Conservation (phyloP, 2,797 vertebrate genomes). For the Poliocrania exsul region DNA sequence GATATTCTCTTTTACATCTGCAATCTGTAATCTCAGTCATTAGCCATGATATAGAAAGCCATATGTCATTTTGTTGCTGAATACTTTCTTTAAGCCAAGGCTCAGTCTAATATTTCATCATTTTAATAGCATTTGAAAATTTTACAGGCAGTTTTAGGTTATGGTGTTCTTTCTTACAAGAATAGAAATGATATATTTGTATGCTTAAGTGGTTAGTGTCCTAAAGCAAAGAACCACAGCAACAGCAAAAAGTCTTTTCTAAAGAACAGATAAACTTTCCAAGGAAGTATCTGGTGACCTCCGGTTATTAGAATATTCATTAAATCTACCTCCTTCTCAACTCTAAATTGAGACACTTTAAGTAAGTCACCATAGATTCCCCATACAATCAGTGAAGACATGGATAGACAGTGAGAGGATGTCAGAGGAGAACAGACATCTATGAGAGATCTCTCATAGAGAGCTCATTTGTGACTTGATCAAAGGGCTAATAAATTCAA, state of each 20-base stretch:
- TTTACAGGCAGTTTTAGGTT: background rate
- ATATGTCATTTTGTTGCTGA: background rate
- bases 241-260: background rate
- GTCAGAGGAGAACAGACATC: background rate
- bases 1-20: background rate
- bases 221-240: background rate
- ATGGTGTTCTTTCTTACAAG: background rate
- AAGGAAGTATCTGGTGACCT: background rate
- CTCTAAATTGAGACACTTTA: background rate
- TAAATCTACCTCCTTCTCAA: background rate
- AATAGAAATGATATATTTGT: accelerated
- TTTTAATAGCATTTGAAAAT: background rate
- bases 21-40: background rate
- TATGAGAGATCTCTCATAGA: background rate
- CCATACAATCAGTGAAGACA: background rate
- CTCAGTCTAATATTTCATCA: background rate
- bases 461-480: background rate
- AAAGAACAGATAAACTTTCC: background rate
- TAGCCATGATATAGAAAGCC: background rate
- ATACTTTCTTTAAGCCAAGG: background rate
- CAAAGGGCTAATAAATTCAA: background rate
- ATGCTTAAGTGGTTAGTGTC: background rate
- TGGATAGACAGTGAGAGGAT: background rate
- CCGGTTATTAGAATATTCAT: background rate
- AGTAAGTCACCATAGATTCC: background rate